A percentile compares a stretch with the other conserved stretches of the same genome.
phyloP scores from a whole-genome alignment of 2,113 vertebrate genomes.

The Gymnogyps californianus region DNA sequence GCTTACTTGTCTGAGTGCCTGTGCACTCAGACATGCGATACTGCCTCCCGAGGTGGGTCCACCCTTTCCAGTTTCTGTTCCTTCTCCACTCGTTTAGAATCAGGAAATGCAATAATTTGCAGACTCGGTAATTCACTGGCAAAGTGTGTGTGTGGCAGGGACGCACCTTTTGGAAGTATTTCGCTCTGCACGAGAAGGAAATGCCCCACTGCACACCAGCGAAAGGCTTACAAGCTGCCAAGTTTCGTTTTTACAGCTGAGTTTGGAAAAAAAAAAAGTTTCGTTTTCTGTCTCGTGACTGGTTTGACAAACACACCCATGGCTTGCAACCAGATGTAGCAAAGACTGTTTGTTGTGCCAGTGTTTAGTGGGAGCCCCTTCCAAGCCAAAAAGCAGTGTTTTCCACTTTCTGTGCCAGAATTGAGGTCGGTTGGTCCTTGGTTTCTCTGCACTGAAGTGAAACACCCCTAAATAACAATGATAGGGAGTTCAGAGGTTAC shows the following conservation, averaged over 20 bases:
- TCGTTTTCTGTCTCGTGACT: neutral
- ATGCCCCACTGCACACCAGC: neutral
- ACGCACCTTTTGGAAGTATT: neutral
- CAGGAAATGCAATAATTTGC: neutral
- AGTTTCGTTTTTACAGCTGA: neutral
- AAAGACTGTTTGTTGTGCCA: neutral
- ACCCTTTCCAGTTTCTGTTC: neutral
- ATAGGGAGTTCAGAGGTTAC: neutral
- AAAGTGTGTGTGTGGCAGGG: neutral
- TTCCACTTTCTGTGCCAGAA: neutral
- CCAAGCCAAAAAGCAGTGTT: neutral
- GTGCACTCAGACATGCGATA: rapidly evolving
- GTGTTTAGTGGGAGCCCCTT: neutral
- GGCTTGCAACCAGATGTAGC: neutral
- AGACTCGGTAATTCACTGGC: neutral
- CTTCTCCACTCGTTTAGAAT: neutral
- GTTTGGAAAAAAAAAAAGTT: neutral
- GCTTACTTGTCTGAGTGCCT: no score
- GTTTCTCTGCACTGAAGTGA: neutral
- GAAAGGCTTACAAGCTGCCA: neutral
- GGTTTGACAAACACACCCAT: neutral
- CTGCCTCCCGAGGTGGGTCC: rapidly evolving
- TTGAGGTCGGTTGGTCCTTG: neutral
- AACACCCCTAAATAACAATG: neutral
- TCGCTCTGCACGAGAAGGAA: neutral